A percentile compares a stretch with the other conserved stretches of the same genome.
These are phyloP conservation scores for Neomicropteryx cornuta DNA, from an alignment of 1,140 invertebrate species.

Conservation along the genomic window DNA sequence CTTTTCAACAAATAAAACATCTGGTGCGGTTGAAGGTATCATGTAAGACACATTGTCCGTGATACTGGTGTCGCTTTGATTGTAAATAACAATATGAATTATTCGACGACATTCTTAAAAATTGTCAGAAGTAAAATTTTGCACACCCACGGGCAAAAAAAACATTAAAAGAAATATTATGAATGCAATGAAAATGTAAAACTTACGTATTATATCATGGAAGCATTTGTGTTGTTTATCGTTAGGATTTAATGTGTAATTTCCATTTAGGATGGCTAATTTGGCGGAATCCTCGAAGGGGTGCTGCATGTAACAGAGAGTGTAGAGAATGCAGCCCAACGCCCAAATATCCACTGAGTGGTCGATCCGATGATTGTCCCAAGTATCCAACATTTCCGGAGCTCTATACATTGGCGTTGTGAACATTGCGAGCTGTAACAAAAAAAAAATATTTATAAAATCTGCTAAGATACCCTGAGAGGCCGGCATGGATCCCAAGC, in stretches of 20 bases:
- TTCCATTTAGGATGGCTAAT: slow-evolving; percentile 91
- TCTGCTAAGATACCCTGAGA: too few relatives aligned
- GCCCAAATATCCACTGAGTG: slow-evolving; percentile 91
- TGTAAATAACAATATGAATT: too few relatives aligned
- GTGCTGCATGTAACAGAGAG: slow-evolving; percentile 86
- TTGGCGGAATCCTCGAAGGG: slow-evolving; percentile 97
- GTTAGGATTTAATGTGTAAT: slow-evolving; percentile 73
- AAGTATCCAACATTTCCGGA: slow-evolving; percentile 96
- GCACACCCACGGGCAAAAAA: too few relatives aligned
- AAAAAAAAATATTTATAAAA: slow-evolving; percentile 7
- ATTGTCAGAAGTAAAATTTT: too few relatives aligned
- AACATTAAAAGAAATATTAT: too few relatives aligned
- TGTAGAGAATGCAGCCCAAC: slow-evolving; percentile 89
- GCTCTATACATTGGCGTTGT: slow-evolving; percentile 86
- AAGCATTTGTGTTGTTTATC: slow-evolving; percentile 75
- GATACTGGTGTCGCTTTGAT: too few relatives aligned
- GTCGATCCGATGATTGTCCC: slow-evolving; percentile 91
- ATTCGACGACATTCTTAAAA: too few relatives aligned
- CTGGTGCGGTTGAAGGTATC: too few relatives aligned
- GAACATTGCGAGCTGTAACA: slow-evolving; percentile 48
- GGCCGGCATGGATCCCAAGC: too few relatives aligned
- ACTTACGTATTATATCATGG: slow-evolving; percentile 83
- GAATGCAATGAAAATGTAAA: too few relatives aligned
- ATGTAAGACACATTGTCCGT: too few relatives aligned
- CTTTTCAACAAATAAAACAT: too few relatives aligned